Conservation (phyloP, 1,140 invertebrate species). For the roundworm (Caenorhabditis elegans) region WBcel235 BX284603.4:8836501-8837000, state of each 20-base stretch:
- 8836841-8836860: slow-evolving; percentile 28
- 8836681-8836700: slow-evolving; percentile 43
- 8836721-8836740: slow-evolving; percentile 40
- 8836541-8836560: slow-evolving; percentile 61
- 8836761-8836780: not conserved
- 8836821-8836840: slow-evolving; percentile 35
- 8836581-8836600: slow-evolving; percentile 61
- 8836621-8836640: slow-evolving; percentile 60
- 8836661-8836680: slow-evolving; percentile 46
- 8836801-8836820: slow-evolving; percentile 42
- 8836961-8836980: not conserved
- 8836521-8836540: slow-evolving; percentile 57
- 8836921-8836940: not conserved
- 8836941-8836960: slow-evolving; percentile 32
- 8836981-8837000: slow-evolving; percentile 1
- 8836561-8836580: slow-evolving; percentile 58
- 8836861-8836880: not conserved
- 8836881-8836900: not conserved
- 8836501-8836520: slow-evolving; percentile 45
- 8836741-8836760: slow-evolving; percentile 39
- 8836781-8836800: slow-evolving; percentile 12
- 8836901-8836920: not conserved
- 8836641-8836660: slow-evolving; percentile 61
- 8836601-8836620: slow-evolving; percentile 55
- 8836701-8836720: slow-evolving; percentile 47